A percentile compares a stretch with the other conserved stretches of the same genome.
Conservation (phyloP, 2,113 vertebrate species). For the Eubucco bourcierii region DNA sequence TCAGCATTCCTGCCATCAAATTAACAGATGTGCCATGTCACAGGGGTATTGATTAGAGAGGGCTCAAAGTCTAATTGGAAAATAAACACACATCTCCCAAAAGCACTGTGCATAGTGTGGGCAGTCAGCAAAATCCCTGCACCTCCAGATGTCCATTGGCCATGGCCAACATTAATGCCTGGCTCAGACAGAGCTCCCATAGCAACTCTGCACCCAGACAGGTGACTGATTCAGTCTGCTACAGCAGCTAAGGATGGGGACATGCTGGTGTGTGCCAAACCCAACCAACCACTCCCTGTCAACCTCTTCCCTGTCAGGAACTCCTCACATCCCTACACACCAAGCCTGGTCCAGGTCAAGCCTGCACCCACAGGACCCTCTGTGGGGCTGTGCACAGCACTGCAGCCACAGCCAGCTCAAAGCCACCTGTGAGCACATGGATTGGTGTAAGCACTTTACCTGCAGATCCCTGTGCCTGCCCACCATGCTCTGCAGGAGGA, state of each 20-base stretch:
- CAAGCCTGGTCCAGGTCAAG: neutral
- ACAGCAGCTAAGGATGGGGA: accelerated
- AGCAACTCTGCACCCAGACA: accelerated
- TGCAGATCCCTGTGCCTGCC: neutral
- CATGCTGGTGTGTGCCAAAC: neutral
- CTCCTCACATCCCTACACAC: neutral
- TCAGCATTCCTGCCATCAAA: neutral
- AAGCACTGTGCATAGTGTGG: accelerated
- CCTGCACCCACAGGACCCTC: neutral
- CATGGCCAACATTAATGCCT: neutral
- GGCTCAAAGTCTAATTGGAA: neutral
- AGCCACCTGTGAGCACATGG: neutral
- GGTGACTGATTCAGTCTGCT: too few relatives aligned
- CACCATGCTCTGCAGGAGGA: neutral
- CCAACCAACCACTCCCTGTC: neutral
- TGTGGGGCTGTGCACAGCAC: accelerated
- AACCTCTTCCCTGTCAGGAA: neutral
- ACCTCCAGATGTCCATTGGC: neutral
- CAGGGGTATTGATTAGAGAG: neutral
- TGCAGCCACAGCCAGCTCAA: neutral
- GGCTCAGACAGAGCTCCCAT: neutral
- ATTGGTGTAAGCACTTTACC: neutral
- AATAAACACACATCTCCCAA: neutral
- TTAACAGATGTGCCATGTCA: neutral
- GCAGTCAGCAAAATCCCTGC: neutral